Conservation (phyloP, 2,888 invertebrate genomes). For the Drosophila pullipes region DNA sequence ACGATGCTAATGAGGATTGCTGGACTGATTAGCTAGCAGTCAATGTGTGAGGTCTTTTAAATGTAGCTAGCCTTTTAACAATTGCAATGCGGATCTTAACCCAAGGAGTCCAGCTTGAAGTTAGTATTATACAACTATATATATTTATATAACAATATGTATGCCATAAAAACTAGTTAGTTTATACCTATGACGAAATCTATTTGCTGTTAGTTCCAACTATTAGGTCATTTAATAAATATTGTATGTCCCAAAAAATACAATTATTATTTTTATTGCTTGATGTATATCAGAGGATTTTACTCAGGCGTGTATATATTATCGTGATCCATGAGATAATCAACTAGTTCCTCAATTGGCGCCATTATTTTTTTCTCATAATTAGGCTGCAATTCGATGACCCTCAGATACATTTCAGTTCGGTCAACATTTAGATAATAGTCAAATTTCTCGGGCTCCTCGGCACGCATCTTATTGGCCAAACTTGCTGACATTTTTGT, state of each 20-base stretch:
- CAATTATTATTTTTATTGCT: background rate
- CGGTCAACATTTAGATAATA: constrained; percentile 84
- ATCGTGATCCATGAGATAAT: constrained; percentile 64
- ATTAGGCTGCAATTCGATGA: constrained; percentile 81
- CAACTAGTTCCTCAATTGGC: constrained; percentile 79
- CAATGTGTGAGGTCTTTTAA: constrained; percentile 31
- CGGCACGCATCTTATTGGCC: constrained; percentile 75
- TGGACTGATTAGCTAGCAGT: constrained; percentile 78
- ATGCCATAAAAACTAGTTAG: constrained; percentile 47
- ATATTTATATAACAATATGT: constrained; percentile 27
- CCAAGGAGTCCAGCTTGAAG: constrained; percentile 38
- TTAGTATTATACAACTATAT: constrained; percentile 49
- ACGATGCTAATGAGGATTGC: constrained; percentile 73
- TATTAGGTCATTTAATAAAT: constrained; percentile 36
- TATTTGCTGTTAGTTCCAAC: constrained; percentile 41
- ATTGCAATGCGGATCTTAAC: constrained; percentile 20
- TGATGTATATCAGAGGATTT: background rate
- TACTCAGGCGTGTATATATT: background rate
- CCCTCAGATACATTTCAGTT: constrained; percentile 82
- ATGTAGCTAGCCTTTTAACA: constrained; percentile 53
- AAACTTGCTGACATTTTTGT: constrained; percentile 83
- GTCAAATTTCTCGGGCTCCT: constrained; percentile 83
- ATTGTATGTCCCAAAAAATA: constrained; percentile 8
- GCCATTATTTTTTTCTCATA: constrained; percentile 79
- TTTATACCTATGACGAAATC: constrained; percentile 30